A percentile compares a stretch with the other conserved stretches of the same genome.
Evolutionary conservation across 2,113 vertebrate genomes (phyloP).

Genomic region (Microcebus jonahi): DNA sequence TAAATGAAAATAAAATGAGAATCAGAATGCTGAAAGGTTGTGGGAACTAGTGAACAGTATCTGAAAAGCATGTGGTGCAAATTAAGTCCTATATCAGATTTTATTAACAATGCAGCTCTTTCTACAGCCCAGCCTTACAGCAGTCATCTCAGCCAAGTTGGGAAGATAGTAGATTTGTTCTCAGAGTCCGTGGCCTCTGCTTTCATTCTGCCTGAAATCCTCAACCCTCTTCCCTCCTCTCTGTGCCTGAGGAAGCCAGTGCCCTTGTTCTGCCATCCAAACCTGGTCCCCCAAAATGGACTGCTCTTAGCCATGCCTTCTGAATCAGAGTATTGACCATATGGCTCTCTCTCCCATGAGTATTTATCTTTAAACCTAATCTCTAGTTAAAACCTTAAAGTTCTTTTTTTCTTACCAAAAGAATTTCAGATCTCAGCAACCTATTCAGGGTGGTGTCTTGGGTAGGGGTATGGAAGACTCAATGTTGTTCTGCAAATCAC

Average conservation of each 20-base stretch:
- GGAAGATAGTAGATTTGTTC: not conserved
- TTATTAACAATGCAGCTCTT: not conserved
- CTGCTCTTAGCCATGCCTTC: not conserved
- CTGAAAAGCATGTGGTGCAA: not conserved
- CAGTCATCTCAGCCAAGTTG: not conserved
- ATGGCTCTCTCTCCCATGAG: not conserved
- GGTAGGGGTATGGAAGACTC: not conserved
- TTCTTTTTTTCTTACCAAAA: not conserved
- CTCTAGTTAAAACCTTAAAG: not conserved
- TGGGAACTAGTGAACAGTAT: not conserved
- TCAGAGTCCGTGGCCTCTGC: not conserved
- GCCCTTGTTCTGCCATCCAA: not conserved
- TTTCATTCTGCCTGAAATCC: not conserved
- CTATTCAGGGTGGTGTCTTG: not conserved
- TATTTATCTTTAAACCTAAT: not conserved
- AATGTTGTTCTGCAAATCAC: not conserved
- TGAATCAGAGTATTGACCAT: not conserved
- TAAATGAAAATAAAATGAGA: not conserved
- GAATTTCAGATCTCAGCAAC: not conserved
- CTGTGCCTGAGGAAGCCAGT: not conserved
- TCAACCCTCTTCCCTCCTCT: not conserved
- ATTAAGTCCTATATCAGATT: not conserved
- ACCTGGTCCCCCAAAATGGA: not conserved
- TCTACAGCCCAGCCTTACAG: not conserved
- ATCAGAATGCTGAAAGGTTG: not conserved